These are phyloP conservation scores for Struthidea cinerea DNA, from an alignment of 2,113 vertebrate species.

Conservation along the genomic window DNA sequence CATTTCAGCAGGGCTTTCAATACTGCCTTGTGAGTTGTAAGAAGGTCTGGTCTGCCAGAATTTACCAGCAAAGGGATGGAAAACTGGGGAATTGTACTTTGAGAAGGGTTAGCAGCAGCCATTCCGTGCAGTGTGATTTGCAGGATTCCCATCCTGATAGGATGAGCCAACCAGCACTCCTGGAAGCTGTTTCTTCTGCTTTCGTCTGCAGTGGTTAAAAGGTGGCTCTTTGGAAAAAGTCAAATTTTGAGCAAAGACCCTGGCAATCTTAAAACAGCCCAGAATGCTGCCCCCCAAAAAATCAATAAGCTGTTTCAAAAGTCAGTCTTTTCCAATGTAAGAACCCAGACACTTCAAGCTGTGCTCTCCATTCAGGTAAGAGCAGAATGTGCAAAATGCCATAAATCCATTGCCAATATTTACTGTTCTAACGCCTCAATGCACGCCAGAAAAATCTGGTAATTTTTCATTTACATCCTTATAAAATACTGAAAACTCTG, in stretches of 20 bases:
- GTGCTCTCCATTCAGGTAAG: background rate
- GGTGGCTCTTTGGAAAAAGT: background rate
- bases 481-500: background rate
- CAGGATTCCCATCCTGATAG: background rate
- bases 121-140: background rate
- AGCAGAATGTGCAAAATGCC: background rate
- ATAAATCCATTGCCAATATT: background rate
- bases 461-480: background rate
- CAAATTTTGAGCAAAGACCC: background rate
- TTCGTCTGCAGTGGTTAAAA: background rate
- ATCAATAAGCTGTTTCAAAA: background rate
- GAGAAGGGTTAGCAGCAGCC: background rate
- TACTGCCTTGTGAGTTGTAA: background rate
- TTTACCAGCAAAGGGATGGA: background rate
- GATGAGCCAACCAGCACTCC: background rate
- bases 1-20: background rate
- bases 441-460: background rate
- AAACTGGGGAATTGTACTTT: background rate
- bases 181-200: background rate
- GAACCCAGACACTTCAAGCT: background rate
- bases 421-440: background rate
- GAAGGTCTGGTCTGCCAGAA: background rate
- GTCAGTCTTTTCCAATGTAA: background rate
- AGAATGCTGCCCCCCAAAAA: background rate
- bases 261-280: background rate